Evolutionary conservation across 2,113 vertebrate genomes (phyloP).

Genomic region (Neogale vison): DNA sequence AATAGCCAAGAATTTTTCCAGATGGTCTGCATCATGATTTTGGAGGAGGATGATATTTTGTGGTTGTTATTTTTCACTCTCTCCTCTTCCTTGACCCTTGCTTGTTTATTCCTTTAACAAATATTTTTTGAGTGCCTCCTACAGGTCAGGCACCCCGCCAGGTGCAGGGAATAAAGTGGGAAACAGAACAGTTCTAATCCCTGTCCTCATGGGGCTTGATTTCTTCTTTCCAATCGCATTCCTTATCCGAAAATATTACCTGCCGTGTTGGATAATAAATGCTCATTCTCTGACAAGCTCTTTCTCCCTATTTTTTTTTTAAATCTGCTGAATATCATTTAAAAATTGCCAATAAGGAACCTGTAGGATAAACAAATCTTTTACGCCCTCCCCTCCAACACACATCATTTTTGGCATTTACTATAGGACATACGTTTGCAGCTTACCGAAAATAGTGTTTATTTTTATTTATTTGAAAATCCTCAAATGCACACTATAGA

Average conservation of each 20-base stretch:
- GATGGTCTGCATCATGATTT: background rate
- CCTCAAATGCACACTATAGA: background rate
- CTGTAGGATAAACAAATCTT: background rate
- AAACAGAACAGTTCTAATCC: background rate
- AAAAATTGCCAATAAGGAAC: background rate
- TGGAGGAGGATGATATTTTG: background rate
- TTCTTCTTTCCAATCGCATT: background rate
- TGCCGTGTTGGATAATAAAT: background rate
- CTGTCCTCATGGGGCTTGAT: background rate
- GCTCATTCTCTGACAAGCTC: background rate
- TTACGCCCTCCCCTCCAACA: background rate
- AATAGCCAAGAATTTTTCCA: background rate
- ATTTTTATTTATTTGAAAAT: constrained; percentile 24
- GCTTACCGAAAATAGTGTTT: background rate
- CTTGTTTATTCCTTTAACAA: background rate
- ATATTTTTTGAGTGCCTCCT: background rate
- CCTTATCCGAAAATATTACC: background rate
- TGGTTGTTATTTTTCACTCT: background rate
- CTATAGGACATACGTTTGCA: background rate
- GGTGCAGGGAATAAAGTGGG: background rate
- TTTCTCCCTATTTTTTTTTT: background rate
- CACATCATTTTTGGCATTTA: background rate
- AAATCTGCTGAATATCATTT: background rate
- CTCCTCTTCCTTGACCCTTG: background rate
- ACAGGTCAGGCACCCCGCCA: background rate